Conservation (phyloP, 1,140 invertebrate species). For the Hormaphis cornu region DNA sequence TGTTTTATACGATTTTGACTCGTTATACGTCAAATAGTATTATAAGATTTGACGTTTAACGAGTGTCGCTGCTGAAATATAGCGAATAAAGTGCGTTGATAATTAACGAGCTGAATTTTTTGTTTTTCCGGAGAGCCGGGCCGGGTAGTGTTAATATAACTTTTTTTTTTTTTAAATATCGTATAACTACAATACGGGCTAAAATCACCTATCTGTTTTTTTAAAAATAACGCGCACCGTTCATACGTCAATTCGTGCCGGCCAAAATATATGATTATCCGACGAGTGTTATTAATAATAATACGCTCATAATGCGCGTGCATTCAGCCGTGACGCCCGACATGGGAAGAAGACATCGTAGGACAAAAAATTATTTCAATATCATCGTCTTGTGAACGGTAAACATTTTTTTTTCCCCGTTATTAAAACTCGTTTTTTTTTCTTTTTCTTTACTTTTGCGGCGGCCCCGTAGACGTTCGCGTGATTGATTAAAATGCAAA, state of each 20-base stretch:
- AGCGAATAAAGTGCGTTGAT: too few species aligned
- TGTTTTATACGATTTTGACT: too few species aligned
- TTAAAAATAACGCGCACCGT: neutral
- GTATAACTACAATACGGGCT: neutral
- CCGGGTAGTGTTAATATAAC: too few species aligned
- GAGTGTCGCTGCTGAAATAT: too few species aligned
- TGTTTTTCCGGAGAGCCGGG: too few species aligned
- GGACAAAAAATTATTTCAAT: slow-evolving; percentile 7
- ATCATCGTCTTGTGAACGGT: too few species aligned
- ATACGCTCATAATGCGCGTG: slow-evolving; percentile 1
- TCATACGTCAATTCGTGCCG: neutral
- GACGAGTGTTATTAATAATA: neutral
- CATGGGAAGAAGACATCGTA: neutral
- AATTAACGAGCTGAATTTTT: too few species aligned
- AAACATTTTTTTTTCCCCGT: neutral
- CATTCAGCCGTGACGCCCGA: neutral
- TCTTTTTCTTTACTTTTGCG: too few species aligned
- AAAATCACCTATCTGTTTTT: slow-evolving; percentile 9
- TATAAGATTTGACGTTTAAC: too few species aligned
- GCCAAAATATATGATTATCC: slow-evolving; percentile 12
- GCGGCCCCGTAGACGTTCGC: too few species aligned
- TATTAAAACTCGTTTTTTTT: neutral
- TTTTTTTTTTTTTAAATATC: too few species aligned
- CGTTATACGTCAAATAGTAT: too few species aligned
- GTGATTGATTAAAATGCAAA: neutral